Evolutionary conservation across 2,113 vertebrate species (phyloP), one percentile per base, ranked within the genome.

Genomic region (Ciconia boyciana): DNA sequence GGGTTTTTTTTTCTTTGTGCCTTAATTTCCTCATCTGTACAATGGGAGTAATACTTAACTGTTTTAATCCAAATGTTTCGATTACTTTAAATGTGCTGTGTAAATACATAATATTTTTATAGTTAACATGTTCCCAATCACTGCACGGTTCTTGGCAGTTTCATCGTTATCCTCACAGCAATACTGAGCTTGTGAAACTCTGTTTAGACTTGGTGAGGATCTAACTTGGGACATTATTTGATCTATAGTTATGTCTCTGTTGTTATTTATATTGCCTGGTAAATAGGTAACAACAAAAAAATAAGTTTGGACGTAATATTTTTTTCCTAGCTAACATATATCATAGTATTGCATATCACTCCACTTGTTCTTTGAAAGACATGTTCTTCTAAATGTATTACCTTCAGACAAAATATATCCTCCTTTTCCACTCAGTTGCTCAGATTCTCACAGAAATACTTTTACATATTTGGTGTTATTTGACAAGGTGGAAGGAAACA

Each of bases 191-290:
- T 20, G 6, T 4, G 19, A 58, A 41, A 6, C 32, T 36, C 65
- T 9, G 9, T 10, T 20, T 13, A 28, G 70, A 7, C 26, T 36
- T n/a, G 54, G 46, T 5, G 24, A 48, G 69, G 74, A 8, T 36
- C 0, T 9, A 52, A 41, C 14, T n/a, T 32, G 1, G 0, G 48
- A 7, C 52, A 11, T 31, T 28, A 11, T 32, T 39, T 14, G 66
- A 20, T 41, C 65, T 4, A 0, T 9, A 8, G 34, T 26, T 62
- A 7, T 2, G 12, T 31, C 36, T 85, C n/a, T 25, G 8, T 25
- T 74, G 18, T 29, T 71, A 66, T 62, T 86, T 80, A 36, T 49
- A 20, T 65, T 64, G 36, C 32, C 58, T 51, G 44, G 25, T 31
- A 77, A 77, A 52, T 22, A 22, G 44, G 49, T 24, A 57, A 44